These are phyloP conservation scores for Drosophila pegasa DNA, from an alignment of 2,888 invertebrate species.

Conservation along the genomic window DNA sequence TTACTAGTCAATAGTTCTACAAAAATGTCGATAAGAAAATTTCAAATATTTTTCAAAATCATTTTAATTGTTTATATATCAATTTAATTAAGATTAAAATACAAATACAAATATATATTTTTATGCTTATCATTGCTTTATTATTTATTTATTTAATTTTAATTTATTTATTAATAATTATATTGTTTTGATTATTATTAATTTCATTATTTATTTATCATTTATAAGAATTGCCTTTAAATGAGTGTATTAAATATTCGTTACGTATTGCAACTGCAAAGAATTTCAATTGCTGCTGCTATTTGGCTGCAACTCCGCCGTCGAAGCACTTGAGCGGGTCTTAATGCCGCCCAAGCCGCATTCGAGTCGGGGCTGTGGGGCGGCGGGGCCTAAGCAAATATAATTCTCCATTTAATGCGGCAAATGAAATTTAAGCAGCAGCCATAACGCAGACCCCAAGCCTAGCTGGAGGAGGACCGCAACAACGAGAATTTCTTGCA, in stretches of 20 bases:
- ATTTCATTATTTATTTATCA: background rate
- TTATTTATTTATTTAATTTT: too few species aligned
- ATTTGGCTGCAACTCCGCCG: slow-evolving; percentile 43
- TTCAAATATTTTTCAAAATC: too few species aligned
- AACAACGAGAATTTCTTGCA: slow-evolving; percentile 44
- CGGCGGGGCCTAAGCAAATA: slow-evolving; percentile 51
- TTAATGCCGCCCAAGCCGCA: slow-evolving; percentile 34
- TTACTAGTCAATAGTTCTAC: too few species aligned
- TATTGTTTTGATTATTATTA: background rate
- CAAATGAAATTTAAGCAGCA: slow-evolving; percentile 64
- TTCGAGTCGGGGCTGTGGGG: background rate
- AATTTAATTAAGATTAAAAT: too few species aligned
- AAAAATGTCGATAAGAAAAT: too few species aligned
- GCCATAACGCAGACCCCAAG: slow-evolving; percentile 4
- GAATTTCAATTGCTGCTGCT: slow-evolving; percentile 23
- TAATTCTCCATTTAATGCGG: slow-evolving; percentile 52
- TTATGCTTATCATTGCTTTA: too few species aligned
- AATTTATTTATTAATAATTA: too few species aligned
- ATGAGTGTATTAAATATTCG: slow-evolving; percentile 35
- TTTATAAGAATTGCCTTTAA: too few species aligned
- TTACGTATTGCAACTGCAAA: background rate
- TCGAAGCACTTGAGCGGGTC: slow-evolving; percentile 59
- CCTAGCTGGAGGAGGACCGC: background rate
- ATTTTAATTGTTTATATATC: too few species aligned
- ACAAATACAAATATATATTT: too few species aligned